These are phyloP conservation scores for Tetheella fluctuosa DNA, from an alignment of 2,888 invertebrate genomes.

Conservation along the genomic window DNA sequence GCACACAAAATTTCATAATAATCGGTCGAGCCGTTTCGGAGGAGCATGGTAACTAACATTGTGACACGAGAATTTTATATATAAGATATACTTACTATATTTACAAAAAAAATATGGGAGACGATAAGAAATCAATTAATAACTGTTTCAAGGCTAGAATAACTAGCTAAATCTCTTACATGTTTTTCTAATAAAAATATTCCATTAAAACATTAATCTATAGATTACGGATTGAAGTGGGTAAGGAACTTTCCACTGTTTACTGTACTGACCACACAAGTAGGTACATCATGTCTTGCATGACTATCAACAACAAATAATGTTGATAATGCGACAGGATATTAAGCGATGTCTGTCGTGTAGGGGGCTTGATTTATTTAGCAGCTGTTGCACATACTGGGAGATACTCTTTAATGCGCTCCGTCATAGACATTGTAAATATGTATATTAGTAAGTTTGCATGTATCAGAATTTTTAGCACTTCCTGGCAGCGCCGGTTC, in stretches of 20 bases:
- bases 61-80: too few relatives aligned
- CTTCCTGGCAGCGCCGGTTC: too few relatives aligned
- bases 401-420: neutral
- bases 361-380: neutral
- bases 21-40: too few relatives aligned
- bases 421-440: neutral
- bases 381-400: neutral
- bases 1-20: too few relatives aligned
- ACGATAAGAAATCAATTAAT: neutral
- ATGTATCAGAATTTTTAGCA: too few relatives aligned
- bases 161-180: constrained; percentile 38
- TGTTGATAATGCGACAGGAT: constrained; percentile 32
- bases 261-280: constrained; percentile 32
- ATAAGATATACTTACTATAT: too few relatives aligned
- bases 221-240: constrained; percentile 57
- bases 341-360: neutral
- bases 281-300: constrained; percentile 31
- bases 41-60: too few relatives aligned
- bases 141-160: constrained; percentile 19
- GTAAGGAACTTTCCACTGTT: constrained; percentile 66
- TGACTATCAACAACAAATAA: constrained; percentile 45
- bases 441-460: too few relatives aligned
- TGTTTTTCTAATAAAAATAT: constrained; percentile 60
- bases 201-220: constrained; percentile 67
- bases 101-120: neutral